Base-by-base conservation (phyloP, 2,888 invertebrate genomes). In the Ommatoiulus sabulosus region DNA sequence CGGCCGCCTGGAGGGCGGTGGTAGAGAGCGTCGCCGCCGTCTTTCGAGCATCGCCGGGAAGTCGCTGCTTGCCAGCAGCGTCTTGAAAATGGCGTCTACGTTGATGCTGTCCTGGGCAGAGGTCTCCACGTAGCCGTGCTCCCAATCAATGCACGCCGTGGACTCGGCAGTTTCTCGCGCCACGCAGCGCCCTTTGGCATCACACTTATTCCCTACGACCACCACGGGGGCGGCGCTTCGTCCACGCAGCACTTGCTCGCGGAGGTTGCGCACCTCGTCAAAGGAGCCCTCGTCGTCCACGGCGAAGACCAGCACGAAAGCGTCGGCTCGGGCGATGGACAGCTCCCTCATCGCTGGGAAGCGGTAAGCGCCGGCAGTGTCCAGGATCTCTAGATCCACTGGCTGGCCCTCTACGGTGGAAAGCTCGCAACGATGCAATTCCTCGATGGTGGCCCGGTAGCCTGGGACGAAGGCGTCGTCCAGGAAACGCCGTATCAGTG, bases 81-180 rank as follows among this genome's bases (percentile, higher is more conserved):
- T 97, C 92, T 97, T 97, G 93, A 98, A 98, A 84, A 97, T 91
- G 84, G 90, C 91, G 7, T 91, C 91, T 46, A 92, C 95, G 93
- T 97, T 97, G 88, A 95, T 93, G 93, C 97, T 97, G 88, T 96
- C 96, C 92, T 97, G 97, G 7, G 98, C 98, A 0, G 97, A 97
- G 0, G 96, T 95, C 92, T 97, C 97, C 8, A 97, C 97, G 92
- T 97, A 98, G 10, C 97, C 97, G 92, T 97, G 97, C 92, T 97
- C 97, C 98, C 98, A 98, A 92, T 97, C 97, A 2, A 96, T 95
- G 1, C 96, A 96, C 5, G 97, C 97, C 43, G 97, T 90, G 5
- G 91, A 91, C 90, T 92, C 92, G 10, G 96, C 97, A 90, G 96
- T 96, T 90, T 96, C 96, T 90, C 95, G 95, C 90, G 96, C 96